Conservation (phyloP, 2,888 invertebrate species). For the Charanyca ferruginea region DNA sequence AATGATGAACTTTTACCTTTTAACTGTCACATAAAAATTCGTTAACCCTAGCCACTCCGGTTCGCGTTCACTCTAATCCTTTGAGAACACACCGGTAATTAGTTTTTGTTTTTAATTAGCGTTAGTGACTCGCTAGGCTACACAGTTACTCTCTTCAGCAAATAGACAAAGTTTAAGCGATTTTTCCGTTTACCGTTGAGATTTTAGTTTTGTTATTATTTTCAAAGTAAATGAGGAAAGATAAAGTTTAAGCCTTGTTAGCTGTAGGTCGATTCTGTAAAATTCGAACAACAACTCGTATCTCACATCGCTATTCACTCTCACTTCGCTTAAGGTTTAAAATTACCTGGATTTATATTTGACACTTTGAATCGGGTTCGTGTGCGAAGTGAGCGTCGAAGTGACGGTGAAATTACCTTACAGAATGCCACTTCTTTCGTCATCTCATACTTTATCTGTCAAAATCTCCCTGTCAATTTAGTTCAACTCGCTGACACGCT, state of each 20-base stretch:
- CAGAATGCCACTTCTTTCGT: too few species aligned
- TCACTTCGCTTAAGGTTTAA: too few species aligned
- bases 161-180: constrained; percentile 29
- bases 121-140: constrained; percentile 36
- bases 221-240: background rate
- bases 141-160: constrained; percentile 15
- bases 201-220: constrained; percentile 1
- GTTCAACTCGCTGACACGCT: too few species aligned
- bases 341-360: too few species aligned
- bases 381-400: too few species aligned
- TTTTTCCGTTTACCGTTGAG: constrained; percentile 22
- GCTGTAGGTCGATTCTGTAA: too few species aligned
- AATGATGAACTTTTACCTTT: background rate
- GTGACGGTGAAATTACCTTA: too few species aligned
- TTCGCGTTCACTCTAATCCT: constrained; percentile 38
- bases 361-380: too few species aligned
- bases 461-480: too few species aligned
- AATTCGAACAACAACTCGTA: too few species aligned
- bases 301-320: too few species aligned
- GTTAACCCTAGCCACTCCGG: constrained; percentile 9
- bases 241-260: background rate
- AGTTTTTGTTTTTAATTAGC: constrained; percentile 53
- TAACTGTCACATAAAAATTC: constrained; percentile 15
- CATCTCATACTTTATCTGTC: too few species aligned
- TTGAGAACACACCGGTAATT: constrained; percentile 48